Base-by-base conservation (phyloP, 2,797 vertebrate species). In the Myripristis jacobus region DNA sequence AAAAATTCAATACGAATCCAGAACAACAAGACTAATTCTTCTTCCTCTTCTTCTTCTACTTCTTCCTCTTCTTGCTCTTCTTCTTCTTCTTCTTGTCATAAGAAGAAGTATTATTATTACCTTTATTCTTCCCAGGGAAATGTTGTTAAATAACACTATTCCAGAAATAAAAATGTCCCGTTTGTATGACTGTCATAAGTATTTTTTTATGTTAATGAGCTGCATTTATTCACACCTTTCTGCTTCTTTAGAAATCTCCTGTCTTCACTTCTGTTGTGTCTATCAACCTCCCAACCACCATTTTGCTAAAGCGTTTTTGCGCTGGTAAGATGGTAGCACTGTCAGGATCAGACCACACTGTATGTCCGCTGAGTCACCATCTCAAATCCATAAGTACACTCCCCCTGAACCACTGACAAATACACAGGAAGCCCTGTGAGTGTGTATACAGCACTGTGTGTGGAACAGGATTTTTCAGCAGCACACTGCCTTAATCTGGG, bases 361-460 rank as follows among this genome's bases (percentile, higher is more conserved):
- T 25, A 77, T 19, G 31, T 48, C 44, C 36, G 31, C 64, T 77
- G 71, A 87, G 58, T 73, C 80, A 81, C 53, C 7, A 6, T 48
- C 29, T 54, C 41, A 52, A 4, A 62, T 22, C 55, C 55, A 57
- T 38, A 16, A 43, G 22, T 16, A 27, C 51, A 15, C 51, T 53
- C 19, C 31, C 15, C 34, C 22, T 18, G 59, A 43, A 15, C 50
- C 15, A 46, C 15, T 36, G 21, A 13, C 10, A 55, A 64, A 56
- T 41, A 60, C 29, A 51, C 52, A 82, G 70, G 77, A 82, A 70
- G 80, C 66, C 21, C 11, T 24, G 24, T 27, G 51, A n/a, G 41
- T 15, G 41, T 43, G 41, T 15, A 46, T 46, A 46, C 18, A 46
- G 44, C 16, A 6, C 12, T 34, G n/a, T 36, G 22, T 25, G 47